These are phyloP conservation scores for Lates calcarifer DNA, from an alignment of 2,113 vertebrate genomes.

Conservation along the genomic window DNA sequence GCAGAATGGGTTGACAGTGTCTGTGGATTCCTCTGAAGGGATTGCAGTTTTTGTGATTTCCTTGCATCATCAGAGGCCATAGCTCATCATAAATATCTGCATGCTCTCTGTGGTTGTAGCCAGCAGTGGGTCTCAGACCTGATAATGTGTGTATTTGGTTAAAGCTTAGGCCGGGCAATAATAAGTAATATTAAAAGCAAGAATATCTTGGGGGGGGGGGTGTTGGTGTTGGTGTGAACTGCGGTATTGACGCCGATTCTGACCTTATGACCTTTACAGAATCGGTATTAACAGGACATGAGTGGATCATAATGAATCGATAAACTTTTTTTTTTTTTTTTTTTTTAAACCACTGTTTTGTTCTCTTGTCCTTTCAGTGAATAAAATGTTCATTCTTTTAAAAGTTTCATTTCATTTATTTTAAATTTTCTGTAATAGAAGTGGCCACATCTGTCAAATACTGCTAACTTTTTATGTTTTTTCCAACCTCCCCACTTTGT, in stretches of 20 bases:
- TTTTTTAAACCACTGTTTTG: not conserved
- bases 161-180: not conserved
- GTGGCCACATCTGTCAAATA: not conserved
- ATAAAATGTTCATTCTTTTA: not conserved
- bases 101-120: constrained; percentile 12
- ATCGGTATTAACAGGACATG: not conserved
- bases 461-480: not conserved
- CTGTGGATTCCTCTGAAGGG: constrained; percentile 18
- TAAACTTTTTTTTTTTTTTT: too few relatives aligned
- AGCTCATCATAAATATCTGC: constrained; percentile 27
- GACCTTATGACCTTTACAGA: not conserved
- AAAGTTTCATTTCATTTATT: not conserved
- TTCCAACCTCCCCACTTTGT: too few relatives aligned
- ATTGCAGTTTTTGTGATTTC: constrained; percentile 33
- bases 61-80: constrained; percentile 58
- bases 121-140: not conserved
- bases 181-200: not conserved
- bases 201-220: too few relatives aligned
- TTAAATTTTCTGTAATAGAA: too few relatives aligned
- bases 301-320: not conserved
- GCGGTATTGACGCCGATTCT: not conserved
- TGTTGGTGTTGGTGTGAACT: too few relatives aligned
- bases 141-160: not conserved
- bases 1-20: not conserved
- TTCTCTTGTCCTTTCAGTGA: not conserved